Base-by-base conservation (phyloP, 2,797 vertebrate genomes). In the Siniperca obscura region DNA sequence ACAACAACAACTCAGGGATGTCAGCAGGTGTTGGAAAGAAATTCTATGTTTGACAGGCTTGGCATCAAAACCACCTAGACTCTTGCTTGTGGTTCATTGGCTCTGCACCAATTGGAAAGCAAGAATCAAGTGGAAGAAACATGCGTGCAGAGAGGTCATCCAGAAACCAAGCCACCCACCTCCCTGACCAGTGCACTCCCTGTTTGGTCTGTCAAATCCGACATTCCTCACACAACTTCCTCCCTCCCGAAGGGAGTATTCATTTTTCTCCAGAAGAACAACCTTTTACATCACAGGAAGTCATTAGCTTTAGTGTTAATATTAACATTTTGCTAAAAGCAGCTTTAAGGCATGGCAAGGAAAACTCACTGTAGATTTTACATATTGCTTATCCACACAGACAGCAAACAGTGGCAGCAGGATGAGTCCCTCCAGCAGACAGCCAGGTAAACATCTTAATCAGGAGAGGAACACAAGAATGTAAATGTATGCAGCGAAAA, bases 91-190 rank as follows among this genome's bases (percentile, higher is more conserved):
- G 40, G 9, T 56, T 74, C 8, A 2, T 21, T 10, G 68, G 60
- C n/a, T 66, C 65, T 50, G 38, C 14, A 61, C 30, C 13, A 53
- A 17, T 44, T 22, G 67, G 50, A 78, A 61, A n/a, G 34, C 50
- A 59, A 12, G 40, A 69, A 76, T 42, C 38, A 69, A 68, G 55
- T 11, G 30, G 61, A 61, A 77, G 84, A 78, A 70, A 40, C 40
- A 30, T 57, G 38, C 21, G 1, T 17, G 21, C 30, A 52, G 57
- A 65, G 69, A 77, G 81, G 78, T 87, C 81, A 78, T 80, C 79
- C 82, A 88, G 60, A 74, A 74, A 65, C 50, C 62, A 64, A 77
- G 48, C 67, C 76, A 73, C 64, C 81, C 76, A 73, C 76, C 53
- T 78, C 64, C 74, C 44, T 36, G 36, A 74, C 69, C 74, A 19